Base-by-base conservation (phyloP, 1,140 invertebrate genomes). In the Monochamus saltuarius region DNA sequence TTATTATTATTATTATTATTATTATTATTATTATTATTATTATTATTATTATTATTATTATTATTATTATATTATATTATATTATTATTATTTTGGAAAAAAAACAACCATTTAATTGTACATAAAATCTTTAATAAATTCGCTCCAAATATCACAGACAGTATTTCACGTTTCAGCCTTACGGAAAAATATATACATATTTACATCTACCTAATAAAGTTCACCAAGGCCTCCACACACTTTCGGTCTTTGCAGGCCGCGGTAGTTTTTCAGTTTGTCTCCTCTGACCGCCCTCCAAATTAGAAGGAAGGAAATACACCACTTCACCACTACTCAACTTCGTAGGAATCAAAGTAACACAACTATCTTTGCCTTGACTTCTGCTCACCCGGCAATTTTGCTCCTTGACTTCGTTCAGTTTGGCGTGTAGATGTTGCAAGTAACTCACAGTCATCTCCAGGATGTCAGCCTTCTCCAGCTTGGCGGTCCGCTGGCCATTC, bases 391-490 rank as follows among this genome's bases (percentile, higher is more conserved):
- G 10, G 38, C 37, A 29, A 58, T 29, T 42, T 47, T 42, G 51
- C 46, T 4, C 11, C 14, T 61, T 35, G 6, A 49, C 35, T 51
- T 63, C 54, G 11, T 36, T 63, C 13, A 75, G 38, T 52, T 68
- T 72, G 3, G 67, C 57, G n/a, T 79, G 76, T 0, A 82, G 71
- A 13, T 73, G 72, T 67, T 81, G 76, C 19, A 87, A 64, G 68
- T 86, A 81, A 59, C 80, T 78, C 1, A 88, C 85, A 0, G 86
- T 85, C 76, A 88, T 80, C 73, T 88, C 86, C 35, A 87, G 67
- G 52, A 87, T 87, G 68, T 87, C 86, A 0, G 86, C 85, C 68
- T 87, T 87, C 71, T 87, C 86, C 46, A 86, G 65, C 70, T 87
- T 87, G 0, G 82, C 77, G 49, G 81, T 82, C 22, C 80, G 55